phyloP scores from a whole-genome alignment of 2,113 vertebrate species.

The Equus quagga region DNA sequence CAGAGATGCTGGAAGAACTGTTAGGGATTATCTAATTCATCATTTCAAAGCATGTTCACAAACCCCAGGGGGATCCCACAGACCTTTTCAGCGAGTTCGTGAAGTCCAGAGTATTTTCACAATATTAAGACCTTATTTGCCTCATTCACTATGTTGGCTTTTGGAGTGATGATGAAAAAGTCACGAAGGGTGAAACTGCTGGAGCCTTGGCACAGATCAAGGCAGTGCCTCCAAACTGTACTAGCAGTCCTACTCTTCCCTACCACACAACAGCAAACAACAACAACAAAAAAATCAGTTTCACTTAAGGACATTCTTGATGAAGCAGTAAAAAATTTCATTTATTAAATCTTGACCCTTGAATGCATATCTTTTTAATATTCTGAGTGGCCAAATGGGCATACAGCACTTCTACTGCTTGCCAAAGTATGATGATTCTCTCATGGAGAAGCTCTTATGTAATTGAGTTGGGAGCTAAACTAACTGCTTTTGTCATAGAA shows the following conservation, averaged over 20 bases:
- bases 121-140: neutral
- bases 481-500: neutral
- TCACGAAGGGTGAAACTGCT: neutral
- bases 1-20: neutral
- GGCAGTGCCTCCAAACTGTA: no score
- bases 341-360: neutral
- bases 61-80: neutral
- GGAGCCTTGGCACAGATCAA: neutral
- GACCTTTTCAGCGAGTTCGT: neutral
- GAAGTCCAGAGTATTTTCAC: neutral
- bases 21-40: neutral
- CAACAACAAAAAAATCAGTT: neutral
- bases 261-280: neutral
- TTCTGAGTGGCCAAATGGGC: neutral
- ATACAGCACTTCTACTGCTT: neutral
- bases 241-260: neutral
- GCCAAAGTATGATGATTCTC: neutral
- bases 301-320: neutral
- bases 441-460: neutral
- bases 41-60: neutral
- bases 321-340: neutral
- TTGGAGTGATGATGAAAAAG: neutral
- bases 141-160: neutral
- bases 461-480: neutral
- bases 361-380: neutral